A percentile compares a stretch with the other conserved stretches of the same genome.
These are phyloP conservation scores for Mylabris phalerata DNA, from an alignment of 1,140 invertebrate genomes.

Conservation along the genomic window DNA sequence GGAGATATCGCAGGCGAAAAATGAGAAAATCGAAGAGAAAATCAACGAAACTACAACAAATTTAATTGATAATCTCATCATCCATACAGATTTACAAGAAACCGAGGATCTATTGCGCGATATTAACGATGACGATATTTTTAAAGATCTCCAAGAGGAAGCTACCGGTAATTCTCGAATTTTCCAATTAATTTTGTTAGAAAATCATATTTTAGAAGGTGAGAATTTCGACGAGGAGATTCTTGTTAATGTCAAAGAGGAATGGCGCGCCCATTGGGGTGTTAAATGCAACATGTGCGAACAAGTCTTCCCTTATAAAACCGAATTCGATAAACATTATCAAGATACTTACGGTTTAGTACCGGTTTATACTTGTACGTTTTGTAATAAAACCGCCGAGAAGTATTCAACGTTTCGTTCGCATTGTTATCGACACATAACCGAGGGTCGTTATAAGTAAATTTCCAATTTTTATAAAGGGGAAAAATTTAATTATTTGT, in stretches of 20 bases:
- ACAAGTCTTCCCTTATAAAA: conserved; percentile 27
- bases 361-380: conserved; percentile 40
- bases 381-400: conserved; percentile 39
- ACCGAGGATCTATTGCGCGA: conserved; percentile 25
- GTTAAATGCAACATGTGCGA: conserved; percentile 40
- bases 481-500: conserved; percentile 1
- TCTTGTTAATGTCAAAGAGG: conserved; percentile 34
- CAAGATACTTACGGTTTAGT: conserved; percentile 27
- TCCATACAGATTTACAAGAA: conserved; percentile 17
- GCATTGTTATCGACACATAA: conserved; percentile 41
- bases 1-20: background rate
- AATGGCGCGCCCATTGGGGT: conserved; percentile 37
- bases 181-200: background rate
- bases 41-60: conserved; percentile 6
- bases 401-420: conserved; percentile 42
- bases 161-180: conserved; percentile 19
- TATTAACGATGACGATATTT: conserved; percentile 32
- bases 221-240: conserved; percentile 32
- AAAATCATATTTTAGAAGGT: conserved; percentile 22
- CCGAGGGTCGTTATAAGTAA: conserved; percentile 40
- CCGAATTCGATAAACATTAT: conserved; percentile 38
- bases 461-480: background rate
- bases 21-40: background rate
- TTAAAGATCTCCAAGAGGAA: conserved; percentile 34
- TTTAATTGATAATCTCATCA: conserved; percentile 8